Conservation (phyloP, 2,888 invertebrate genomes). For the Myopa testacea region DNA sequence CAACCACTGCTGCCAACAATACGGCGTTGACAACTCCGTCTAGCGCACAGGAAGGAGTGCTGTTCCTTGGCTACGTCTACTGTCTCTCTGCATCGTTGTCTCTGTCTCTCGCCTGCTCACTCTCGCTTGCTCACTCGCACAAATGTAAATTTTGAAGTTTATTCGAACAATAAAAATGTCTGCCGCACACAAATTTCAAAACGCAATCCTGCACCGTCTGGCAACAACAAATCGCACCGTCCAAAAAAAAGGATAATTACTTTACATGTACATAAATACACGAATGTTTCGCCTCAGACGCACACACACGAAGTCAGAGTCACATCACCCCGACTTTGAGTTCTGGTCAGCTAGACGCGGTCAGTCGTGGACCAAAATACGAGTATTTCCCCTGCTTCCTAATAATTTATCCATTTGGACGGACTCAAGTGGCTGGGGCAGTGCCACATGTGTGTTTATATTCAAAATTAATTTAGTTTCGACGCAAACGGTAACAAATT, state of each 20-base stretch:
- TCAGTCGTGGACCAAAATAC: neutral
- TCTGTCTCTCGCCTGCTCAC: neutral
- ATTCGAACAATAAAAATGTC: constrained; percentile 54
- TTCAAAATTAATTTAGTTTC: constrained; percentile 7
- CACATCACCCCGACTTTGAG: neutral
- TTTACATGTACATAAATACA: constrained; percentile 4
- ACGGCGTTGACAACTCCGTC: neutral
- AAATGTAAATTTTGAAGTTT: constrained; percentile 42
- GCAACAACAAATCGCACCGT: constrained; percentile 15
- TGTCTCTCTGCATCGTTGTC: neutral
- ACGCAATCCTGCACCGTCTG: constrained; percentile 22
- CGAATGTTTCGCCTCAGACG: neutral
- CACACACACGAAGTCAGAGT: neutral
- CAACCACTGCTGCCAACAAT: neutral
- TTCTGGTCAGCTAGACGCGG: too few relatives aligned
- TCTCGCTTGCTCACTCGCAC: too few relatives aligned
- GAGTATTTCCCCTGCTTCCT: neutral
- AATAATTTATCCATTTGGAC: neutral
- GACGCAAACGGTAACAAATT: neutral
- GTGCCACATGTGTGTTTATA: constrained; percentile 3
- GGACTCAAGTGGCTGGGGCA: too few relatives aligned
- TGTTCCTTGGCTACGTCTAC: neutral
- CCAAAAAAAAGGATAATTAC: constrained; percentile 32
- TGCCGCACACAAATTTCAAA: constrained; percentile 42
- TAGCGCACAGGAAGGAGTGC: neutral